Evolutionary conservation across 2,888 invertebrate species (phyloP).

Genomic region (Peribatodes rhomboidaria): DNA sequence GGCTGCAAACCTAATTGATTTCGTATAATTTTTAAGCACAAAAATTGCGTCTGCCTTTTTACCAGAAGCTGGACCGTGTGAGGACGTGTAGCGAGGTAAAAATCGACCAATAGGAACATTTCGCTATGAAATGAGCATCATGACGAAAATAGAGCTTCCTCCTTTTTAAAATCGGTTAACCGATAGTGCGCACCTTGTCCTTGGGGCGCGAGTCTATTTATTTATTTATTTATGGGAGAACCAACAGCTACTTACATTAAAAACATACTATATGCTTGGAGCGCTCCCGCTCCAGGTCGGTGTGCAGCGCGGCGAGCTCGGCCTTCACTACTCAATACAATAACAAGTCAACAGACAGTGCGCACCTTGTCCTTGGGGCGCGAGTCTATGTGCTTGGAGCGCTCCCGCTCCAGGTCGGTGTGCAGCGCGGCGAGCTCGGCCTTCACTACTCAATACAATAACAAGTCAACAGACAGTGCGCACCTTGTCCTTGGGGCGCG

Average conservation of each 20-base stretch:
- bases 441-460: conserved; percentile 88
- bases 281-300: conserved; percentile 81
- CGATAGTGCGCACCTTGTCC: conserved; percentile 82
- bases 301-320: conserved; percentile 89
- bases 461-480: conserved; percentile 69
- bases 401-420: conserved; percentile 84
- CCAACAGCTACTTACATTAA: too few relatives aligned
- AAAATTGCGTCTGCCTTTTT: too few relatives aligned
- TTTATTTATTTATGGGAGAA: too few relatives aligned
- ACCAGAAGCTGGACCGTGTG: too few relatives aligned
- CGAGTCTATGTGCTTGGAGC: conserved; percentile 87
- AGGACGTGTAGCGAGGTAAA: too few relatives aligned
- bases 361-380: conserved; percentile 86
- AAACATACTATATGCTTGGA: conserved; percentile 89
- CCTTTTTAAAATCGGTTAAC: too few relatives aligned
- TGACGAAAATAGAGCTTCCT: too few relatives aligned
- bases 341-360: conserved; percentile 70
- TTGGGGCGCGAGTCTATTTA: conserved; percentile 86
- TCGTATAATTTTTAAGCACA: too few relatives aligned
- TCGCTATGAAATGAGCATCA: too few relatives aligned
- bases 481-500: conserved; percentile 85
- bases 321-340: conserved; percentile 89
- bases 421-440: conserved; percentile 89
- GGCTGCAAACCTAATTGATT: too few relatives aligned
- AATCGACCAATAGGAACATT: too few relatives aligned